Evolutionary conservation across 1,140 invertebrate genomes (phyloP).

Genomic region (Drosophila ohnishii): DNA sequence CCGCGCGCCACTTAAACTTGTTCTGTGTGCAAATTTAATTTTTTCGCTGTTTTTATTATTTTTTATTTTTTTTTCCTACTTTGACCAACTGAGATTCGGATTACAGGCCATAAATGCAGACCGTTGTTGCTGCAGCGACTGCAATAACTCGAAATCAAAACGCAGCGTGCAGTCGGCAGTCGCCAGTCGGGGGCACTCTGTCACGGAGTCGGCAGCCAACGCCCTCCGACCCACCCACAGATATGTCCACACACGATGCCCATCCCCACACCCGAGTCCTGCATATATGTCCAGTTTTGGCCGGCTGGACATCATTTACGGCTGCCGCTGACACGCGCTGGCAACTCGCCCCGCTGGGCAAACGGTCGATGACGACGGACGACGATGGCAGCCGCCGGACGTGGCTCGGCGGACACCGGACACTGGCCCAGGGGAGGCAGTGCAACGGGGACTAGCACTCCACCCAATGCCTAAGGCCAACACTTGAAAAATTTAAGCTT

Average conservation of each 20-base stretch:
- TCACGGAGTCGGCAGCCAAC: slow-evolving; percentile 58
- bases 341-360: slow-evolving; percentile 59
- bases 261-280: neutral
- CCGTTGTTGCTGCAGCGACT: slow-evolving; percentile 25
- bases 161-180: slow-evolving; percentile 58
- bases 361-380: slow-evolving; percentile 41
- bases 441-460: neutral
- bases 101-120: slow-evolving; percentile 69
- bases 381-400: slow-evolving; percentile 31
- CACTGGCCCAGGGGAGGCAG: slow-evolving; percentile 3
- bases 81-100: slow-evolving; percentile 71
- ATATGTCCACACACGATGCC: slow-evolving; percentile 23
- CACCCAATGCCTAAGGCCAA: neutral
- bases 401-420: slow-evolving; percentile 35
- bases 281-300: slow-evolving; percentile 11
- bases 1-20: slow-evolving; percentile 70
- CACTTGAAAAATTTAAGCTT: slow-evolving; percentile 19
- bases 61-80: neutral
- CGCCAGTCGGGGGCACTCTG: slow-evolving; percentile 52
- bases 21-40: slow-evolving; percentile 77
- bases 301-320: slow-evolving; percentile 72
- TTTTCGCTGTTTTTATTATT: slow-evolving; percentile 50
- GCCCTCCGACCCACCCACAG: slow-evolving; percentile 51
- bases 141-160: slow-evolving; percentile 79
- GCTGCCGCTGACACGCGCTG: slow-evolving; percentile 74